Base-by-base conservation (phyloP, 2,113 vertebrate species). In the Bungarus multicinctus region DNA sequence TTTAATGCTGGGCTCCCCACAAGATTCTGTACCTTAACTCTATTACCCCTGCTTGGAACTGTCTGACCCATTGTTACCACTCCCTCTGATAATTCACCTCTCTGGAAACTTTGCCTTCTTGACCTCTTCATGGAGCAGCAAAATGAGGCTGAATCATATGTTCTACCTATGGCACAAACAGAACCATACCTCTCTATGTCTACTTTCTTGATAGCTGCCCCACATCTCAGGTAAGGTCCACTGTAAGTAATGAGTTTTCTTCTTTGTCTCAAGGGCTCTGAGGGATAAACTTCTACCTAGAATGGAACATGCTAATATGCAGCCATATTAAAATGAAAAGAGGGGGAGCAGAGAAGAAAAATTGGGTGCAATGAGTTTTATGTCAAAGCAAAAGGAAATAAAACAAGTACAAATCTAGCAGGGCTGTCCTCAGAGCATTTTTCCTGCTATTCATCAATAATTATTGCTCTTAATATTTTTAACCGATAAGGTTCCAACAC, bases 41-140 rank as follows among this genome's bases (percentile, higher is more conserved):
- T 98, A 98, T 99, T 99, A 98, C 97, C 96, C 94, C 96, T 95
- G 97, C 96, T 97, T 98, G 94, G 95, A 98, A 97, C 96, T 97
- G 97, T 96, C 96, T 98, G 97, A 97, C 97, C 96, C 97, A 96
- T 93, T 27, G 53, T 93, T 98, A 98, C 97, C 95, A 97, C 98
- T 98, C 97, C 97, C 97, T 97, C 96, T 97, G 97, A 97, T 97
- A 97, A 98, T 98, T 98, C 98, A 98, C 98, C 98, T 98, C 97
- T 95, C 97, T 94, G 94, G 98, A 98, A 98, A 98, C 98, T 98
- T 98, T 98, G 98, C 98, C 98, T 98, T 98, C 98, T 97, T 98
- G 98, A 99, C 98, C 98, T 98, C 95, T 94, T 95, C 57, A 93
- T 23, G 3, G 91, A 96, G 94, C 92, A 95, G 94, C 0, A 7